A percentile compares a stretch with the other conserved stretches of the same genome.
These are phyloP conservation scores for Apotomis capreana DNA, from an alignment of 2,888 invertebrate genomes.

Conservation along the genomic window DNA sequence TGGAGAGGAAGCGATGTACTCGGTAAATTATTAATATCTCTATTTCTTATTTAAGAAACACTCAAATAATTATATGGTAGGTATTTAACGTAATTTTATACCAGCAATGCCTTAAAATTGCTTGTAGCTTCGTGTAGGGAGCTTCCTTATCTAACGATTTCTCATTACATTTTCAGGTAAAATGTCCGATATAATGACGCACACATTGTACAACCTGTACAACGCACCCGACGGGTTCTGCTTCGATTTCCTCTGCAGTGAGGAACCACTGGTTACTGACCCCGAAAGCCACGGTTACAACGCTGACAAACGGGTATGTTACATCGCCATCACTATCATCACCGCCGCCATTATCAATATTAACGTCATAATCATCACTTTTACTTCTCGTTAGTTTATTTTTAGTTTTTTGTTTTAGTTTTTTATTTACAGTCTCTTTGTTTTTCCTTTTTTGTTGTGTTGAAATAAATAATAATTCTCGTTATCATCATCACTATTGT, in stretches of 20 bases:
- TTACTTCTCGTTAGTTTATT: too few relatives aligned
- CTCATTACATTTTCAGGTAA: constrained; percentile 60
- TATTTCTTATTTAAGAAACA: too few relatives aligned
- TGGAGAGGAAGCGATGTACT: constrained; percentile 86
- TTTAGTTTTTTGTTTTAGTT: too few relatives aligned
- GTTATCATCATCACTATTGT: too few relatives aligned
- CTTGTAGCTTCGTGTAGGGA: too few relatives aligned
- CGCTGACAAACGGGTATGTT: constrained; percentile 81
- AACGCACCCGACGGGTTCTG: constrained; percentile 88
- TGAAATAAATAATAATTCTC: too few relatives aligned
- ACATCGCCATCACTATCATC: neutral
- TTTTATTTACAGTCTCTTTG: too few relatives aligned
- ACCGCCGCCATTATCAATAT: neutral
- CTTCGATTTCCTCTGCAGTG: constrained; percentile 87
- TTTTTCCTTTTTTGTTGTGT: too few relatives aligned
- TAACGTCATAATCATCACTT: neutral
- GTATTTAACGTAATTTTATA: too few relatives aligned
- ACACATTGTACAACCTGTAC: constrained; percentile 86
- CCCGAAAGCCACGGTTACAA: constrained; percentile 85
- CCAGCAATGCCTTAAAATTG: too few relatives aligned
- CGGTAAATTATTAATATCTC: constrained; percentile 62
- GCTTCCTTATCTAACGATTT: too few relatives aligned
- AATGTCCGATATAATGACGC: constrained; percentile 86
- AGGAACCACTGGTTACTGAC: constrained; percentile 86
- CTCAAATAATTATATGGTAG: too few relatives aligned